Percentiles rank a stretch among this genome's conserved stretches.
Evolutionary conservation across 2,113 vertebrate species (phyloP).

Genomic region (Rhadina sibilatrix): DNA sequence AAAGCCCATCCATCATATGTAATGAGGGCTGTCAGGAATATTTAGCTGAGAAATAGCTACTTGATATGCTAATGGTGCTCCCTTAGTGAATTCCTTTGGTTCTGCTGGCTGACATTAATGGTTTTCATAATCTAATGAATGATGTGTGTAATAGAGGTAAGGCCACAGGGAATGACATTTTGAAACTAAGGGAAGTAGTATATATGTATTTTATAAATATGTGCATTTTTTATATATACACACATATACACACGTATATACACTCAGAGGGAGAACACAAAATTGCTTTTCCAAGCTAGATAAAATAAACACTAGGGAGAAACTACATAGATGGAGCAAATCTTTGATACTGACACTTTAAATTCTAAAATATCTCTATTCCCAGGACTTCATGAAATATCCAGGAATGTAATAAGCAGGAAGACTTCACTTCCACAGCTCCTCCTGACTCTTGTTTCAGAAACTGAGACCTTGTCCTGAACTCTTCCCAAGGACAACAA

Average conservation of each 20-base stretch:
- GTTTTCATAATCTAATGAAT: conserved; percentile 94
- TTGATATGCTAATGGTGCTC: conserved; percentile 89
- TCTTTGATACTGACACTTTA: background rate
- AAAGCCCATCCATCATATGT: conserved; percentile 87
- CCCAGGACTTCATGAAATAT: background rate
- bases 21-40: conserved; percentile 90
- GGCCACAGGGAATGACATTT: conserved; percentile 77
- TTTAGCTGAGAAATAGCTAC: conserved; percentile 86
- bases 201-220: conserved; percentile 46
- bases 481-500: background rate
- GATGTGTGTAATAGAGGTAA: conserved; percentile 83
- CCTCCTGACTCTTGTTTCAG: background rate
- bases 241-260: background rate
- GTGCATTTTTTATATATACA: conserved; percentile 4
- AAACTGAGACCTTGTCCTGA: background rate
- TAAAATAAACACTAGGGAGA: background rate
- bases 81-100: conserved; percentile 88
- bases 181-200: conserved; percentile 34
- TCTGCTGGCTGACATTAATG: conserved; percentile 90
- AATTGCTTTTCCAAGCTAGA: conserved; percentile 11
- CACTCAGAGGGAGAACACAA: background rate
- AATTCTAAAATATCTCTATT: background rate
- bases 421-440: background rate
- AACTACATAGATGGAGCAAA: background rate
- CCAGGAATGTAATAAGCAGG: background rate